Base-by-base conservation (phyloP, 2,797 vertebrate genomes). In the Helarctos malayanus region DNA sequence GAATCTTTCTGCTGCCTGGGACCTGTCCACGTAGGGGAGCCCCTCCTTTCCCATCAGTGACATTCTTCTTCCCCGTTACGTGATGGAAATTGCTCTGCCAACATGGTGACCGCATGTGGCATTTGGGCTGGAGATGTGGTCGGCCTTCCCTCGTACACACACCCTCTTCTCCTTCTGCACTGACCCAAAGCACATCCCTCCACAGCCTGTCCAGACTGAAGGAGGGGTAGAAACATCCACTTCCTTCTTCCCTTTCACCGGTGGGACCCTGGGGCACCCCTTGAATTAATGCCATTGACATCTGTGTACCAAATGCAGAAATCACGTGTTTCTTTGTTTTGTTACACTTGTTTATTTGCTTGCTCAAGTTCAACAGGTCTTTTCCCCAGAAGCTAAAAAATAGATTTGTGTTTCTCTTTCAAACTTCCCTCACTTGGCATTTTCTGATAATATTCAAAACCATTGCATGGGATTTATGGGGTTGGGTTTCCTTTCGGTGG, bases 21-120 rank as follows among this genome's bases (percentile, higher is more conserved):
- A 73, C 29, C 9, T 29, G 8, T 38, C 38, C 25, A 41, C 6
- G 29, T 25, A 4, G 13, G 57, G 15, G 23, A 5, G 10, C 14
- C 5, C 23, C 35, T 75, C n/a, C 75, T 75, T 61, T 35, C 16
- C 41, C n/a, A 19, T 15, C 38, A 52, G 47, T 5, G 45, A 63
- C 1, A 16, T 3, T 21, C 52, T 45, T 47, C 56, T 6, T 47
- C 38, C 59, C 23, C 47, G 7, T 83, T 9, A 9, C 1, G 4
- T 35, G 63, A 9, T 16, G 29, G 21, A 0, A 1, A 5, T 49
- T 29, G 18, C 6, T 13, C 12, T 21, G 8, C 47, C 35, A 4
- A 2, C 15, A 5, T 1, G 14, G 23, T 14, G 41, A 6, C 18
- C 18, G 15, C 0, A 0, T 0, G 4, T 12, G n/a, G 73, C 21